phyloP scores from a whole-genome alignment of 1,140 invertebrate genomes.

The Lepidurus apus region DNA sequence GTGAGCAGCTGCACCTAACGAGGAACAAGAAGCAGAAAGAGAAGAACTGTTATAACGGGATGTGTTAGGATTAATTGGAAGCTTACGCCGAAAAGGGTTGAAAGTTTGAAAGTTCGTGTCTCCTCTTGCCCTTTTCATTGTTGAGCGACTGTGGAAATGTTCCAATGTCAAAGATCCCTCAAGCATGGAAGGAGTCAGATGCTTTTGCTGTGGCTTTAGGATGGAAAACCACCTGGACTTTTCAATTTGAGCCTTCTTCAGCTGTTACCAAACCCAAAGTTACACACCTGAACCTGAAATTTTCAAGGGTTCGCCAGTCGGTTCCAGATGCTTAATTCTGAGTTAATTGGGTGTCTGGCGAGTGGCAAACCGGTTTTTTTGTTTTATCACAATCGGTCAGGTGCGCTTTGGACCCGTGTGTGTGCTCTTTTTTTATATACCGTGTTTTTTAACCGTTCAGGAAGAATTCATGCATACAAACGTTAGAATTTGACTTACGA shows the following conservation, averaged over 20 bases:
- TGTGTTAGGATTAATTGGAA: neutral
- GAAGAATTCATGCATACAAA: no score
- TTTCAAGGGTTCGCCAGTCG: neutral
- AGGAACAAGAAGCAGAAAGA: neutral
- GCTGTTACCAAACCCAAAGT: neutral
- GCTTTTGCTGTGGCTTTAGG: neutral
- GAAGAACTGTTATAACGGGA: conserved; percentile 4
- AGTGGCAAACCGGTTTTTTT: neutral
- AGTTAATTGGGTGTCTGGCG: neutral
- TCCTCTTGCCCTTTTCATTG: neutral
- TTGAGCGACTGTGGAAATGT: neutral
- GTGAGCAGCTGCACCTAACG: neutral
- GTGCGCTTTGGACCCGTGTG: no score
- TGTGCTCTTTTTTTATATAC: no score
- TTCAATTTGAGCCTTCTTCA: neutral
- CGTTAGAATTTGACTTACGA: no score
- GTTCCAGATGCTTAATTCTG: conserved; percentile 12
- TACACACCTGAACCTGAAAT: neutral
- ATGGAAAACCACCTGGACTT: neutral
- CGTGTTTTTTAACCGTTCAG: no score
- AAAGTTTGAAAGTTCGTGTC: neutral
- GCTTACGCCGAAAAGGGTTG: neutral
- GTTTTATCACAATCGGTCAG: no score
- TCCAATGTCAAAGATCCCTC: neutral
- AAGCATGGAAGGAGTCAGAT: neutral